A percentile compares a stretch with the other conserved stretches of the same genome.
phyloP scores from a whole-genome alignment of 2,888 invertebrate genomes.

The Hypsopygia costalis region DNA sequence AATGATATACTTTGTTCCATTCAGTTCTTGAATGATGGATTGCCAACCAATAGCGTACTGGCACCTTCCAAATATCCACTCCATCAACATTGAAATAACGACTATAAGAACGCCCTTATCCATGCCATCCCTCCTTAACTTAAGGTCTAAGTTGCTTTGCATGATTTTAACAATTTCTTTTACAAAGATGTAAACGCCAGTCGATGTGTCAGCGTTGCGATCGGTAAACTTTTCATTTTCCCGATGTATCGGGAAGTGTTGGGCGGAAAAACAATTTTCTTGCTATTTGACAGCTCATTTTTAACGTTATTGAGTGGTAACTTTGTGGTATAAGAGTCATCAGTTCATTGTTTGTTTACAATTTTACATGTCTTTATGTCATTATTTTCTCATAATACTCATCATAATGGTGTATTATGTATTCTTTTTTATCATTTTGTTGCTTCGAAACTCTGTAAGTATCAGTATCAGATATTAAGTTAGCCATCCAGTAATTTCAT shows the following conservation, averaged over 20 bases:
- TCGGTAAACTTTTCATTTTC: constrained; percentile 76
- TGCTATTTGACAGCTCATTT: constrained; percentile 65
- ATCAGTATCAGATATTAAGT: too few species aligned
- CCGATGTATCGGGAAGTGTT: constrained; percentile 56
- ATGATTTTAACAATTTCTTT: constrained; percentile 58
- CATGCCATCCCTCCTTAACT: constrained; percentile 30
- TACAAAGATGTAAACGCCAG: constrained; percentile 74
- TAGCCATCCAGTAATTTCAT: too few species aligned
- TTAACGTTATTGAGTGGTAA: constrained; percentile 69
- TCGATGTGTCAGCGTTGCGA: constrained; percentile 73
- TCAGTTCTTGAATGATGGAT: constrained; percentile 65
- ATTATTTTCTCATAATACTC: too few species aligned
- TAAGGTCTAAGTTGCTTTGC: constrained; percentile 58
- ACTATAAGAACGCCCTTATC: constrained; percentile 28
- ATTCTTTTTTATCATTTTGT: too few species aligned
- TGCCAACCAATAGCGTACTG: constrained; percentile 57
- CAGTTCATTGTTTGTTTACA: constrained; percentile 6
- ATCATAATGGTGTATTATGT: too few species aligned
- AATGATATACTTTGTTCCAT: constrained; percentile 51
- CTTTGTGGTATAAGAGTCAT: constrained; percentile 40
- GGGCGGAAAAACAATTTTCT: constrained; percentile 69
- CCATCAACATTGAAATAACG: constrained; percentile 45
- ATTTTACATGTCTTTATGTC: too few species aligned
- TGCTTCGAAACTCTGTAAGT: too few species aligned
- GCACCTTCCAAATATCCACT: constrained; percentile 57